A percentile compares a stretch with the other conserved stretches of the same genome.
Evolutionary conservation across 2,888 invertebrate genomes (phyloP).

Genomic region (Dysmachus trigonus): DNA sequence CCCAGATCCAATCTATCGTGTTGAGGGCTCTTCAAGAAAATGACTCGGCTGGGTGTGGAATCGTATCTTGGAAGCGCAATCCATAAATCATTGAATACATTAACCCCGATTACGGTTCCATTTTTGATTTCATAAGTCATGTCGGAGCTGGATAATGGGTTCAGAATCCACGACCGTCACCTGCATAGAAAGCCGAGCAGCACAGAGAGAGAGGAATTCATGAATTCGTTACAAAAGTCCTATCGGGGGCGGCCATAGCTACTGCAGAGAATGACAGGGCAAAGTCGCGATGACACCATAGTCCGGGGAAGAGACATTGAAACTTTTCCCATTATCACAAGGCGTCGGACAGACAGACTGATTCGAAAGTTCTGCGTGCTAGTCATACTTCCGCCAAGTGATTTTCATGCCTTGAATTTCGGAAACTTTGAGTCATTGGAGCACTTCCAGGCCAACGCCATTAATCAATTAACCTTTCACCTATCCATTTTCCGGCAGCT

Average conservation of each 20-base stretch:
- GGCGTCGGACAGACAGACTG: not conserved
- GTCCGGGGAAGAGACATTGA: not conserved
- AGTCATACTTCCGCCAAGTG: not conserved
- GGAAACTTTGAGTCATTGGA: not conserved
- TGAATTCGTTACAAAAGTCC: not conserved
- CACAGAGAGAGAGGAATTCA: not conserved
- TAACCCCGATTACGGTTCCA: not conserved
- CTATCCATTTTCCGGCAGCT: not conserved
- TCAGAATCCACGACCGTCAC: not conserved
- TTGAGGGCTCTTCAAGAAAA: not conserved
- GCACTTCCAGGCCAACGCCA: not conserved
- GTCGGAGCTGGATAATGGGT: not conserved
- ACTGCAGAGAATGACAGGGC: not conserved
- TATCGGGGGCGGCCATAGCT: not conserved
- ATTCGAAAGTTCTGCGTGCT: not conserved
- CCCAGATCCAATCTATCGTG: not conserved
- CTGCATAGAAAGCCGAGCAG: not conserved
- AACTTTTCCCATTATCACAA: not conserved
- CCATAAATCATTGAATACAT: slow-evolving; percentile 18
- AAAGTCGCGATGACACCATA: not conserved
- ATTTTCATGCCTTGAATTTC: not conserved
- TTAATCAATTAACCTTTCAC: not conserved
- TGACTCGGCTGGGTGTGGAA: not conserved
- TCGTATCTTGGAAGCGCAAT: not conserved
- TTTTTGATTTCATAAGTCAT: not conserved